Evolutionary conservation across 2,888 invertebrate genomes (phyloP), one percentile per base, ranked within the genome.

Genomic region (Sepiola atlantica): DNA sequence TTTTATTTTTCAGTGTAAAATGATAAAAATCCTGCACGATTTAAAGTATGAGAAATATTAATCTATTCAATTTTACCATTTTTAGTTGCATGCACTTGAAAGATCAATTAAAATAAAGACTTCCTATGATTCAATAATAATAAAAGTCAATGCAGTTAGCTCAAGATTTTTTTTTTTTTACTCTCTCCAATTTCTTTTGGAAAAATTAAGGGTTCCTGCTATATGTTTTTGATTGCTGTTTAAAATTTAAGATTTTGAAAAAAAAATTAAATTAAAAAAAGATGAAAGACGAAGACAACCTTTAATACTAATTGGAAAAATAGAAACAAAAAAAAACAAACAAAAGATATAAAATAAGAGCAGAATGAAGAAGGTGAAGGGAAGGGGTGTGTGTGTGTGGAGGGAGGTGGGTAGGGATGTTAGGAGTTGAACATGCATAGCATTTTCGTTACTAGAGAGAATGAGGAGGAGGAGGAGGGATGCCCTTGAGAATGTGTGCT

Each of bases 381-480:
- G 45, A 45, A 45, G 45, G 45, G 45, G 45, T 45, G 45, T 45
- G 45, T 45, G 45, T 45, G 45, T 45, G 45, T 45, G 4, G 8
- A 45, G 45, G 8, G 45, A 45, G 45, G 2, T 45, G 45, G 45
- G 45, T 4, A 45, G 2, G 45, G 45, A 4, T 45, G n/a, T n/a
- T n/a, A n/a, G n/a, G n/a, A n/a, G 77, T 28, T 77, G 28, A 77
- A 77, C 77, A 77, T 77, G 77, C 77, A 32, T 77, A 77, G 77
- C 77, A 77, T 77, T 77, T 77, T 77, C n/a, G 77, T 77, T 77
- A 77, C n/a, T n/a, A n/a, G n/a, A n/a, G n/a, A n/a, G n/a, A n/a
- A 91, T 35, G 32, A 10, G 77, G 77, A 77, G 8, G 77, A 77
- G n/a, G 77, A n/a, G n/a, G 20, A 28, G 35, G 35, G 92, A 92